Base-by-base conservation (phyloP, 2,797 vertebrate species). In the Rachycentron canadum region DNA sequence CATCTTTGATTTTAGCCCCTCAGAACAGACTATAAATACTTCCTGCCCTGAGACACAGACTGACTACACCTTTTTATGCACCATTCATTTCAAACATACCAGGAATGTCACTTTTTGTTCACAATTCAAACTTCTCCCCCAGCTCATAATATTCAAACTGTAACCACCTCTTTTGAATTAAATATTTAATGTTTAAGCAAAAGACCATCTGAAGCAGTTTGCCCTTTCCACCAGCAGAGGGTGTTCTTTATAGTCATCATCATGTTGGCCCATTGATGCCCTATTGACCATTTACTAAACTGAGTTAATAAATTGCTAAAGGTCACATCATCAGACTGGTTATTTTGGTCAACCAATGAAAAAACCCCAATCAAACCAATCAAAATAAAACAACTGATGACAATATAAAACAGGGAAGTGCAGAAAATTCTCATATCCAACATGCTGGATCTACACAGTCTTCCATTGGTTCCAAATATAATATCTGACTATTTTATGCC, bases 381-480 rank as follows among this genome's bases (percentile, higher is more conserved):
- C 41, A 45, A 45, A 45, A 19, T 3, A 21, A 47, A 5, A 16
- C 7, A 19, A 16, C 69, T 5, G 53, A 2, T 1, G n/a, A 3
- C 53, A 55, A 36, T 26, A n/a, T 30, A 21, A 74, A 62, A 26
- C 23, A 0, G 7, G n/a, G 12, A 43, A 45, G 36, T 34, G 14
- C 36, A 21, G 26, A 4, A 25, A 69, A 63, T 16, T 40, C 12
- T 19, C 34, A 38, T 10, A 36, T 69, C 58, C 45, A 32, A 55
- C 32, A 52, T 66, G 10, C 4, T 45, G 40, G 3, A 66, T 41
- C 1, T 40, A 55, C 25, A 68, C 41, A 34, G 28, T 47, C 7
- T 60, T n/a, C 21, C 16, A 41, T 76, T 77, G 75, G 67, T 75
- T 72, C 17, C 40, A 69, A 45, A 73, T 75, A 32, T n/a, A 49